phyloP scores from a whole-genome alignment of 2,888 invertebrate genomes.

The Drosophila heteroneura region DNA sequence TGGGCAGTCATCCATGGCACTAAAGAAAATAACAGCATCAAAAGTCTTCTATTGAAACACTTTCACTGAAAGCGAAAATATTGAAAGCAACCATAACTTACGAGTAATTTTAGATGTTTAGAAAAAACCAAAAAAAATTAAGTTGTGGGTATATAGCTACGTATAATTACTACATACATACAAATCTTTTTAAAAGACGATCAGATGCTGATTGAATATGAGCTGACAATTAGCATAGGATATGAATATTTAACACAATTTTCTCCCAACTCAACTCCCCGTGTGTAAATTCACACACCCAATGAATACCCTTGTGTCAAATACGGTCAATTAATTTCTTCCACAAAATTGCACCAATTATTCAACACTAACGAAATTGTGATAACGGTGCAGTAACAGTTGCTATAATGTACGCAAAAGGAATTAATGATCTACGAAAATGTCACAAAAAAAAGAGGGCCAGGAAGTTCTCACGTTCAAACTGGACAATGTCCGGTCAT shows the following conservation, averaged over 20 bases:
- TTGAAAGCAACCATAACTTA: constrained; percentile 68
- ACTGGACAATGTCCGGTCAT: constrained; percentile 72
- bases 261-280: constrained; percentile 1
- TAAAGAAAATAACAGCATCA: constrained; percentile 41
- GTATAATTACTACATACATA: neutral
- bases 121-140: constrained; percentile 21
- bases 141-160: constrained; percentile 20
- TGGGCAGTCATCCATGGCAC: constrained; percentile 48
- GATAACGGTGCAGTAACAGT: constrained; percentile 26
- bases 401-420: constrained; percentile 38
- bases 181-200: neutral
- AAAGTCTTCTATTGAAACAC: constrained; percentile 60
- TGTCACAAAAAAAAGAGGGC: constrained; percentile 30
- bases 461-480: constrained; percentile 69
- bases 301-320: constrained; percentile 20
- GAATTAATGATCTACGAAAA: constrained; percentile 57
- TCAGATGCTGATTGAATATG: constrained; percentile 1
- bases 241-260: neutral
- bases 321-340: constrained; percentile 68
- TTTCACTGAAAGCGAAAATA: constrained; percentile 62
- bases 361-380: constrained; percentile 12
- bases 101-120: constrained; percentile 51
- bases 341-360: constrained; percentile 70
- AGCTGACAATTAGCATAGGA: constrained; percentile 17
- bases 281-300: constrained; percentile 49